Evolutionary conservation across 2,113 vertebrate species (phyloP), one percentile per base, ranked within the genome.

Genomic region (Epinephelus lanceolatus): DNA sequence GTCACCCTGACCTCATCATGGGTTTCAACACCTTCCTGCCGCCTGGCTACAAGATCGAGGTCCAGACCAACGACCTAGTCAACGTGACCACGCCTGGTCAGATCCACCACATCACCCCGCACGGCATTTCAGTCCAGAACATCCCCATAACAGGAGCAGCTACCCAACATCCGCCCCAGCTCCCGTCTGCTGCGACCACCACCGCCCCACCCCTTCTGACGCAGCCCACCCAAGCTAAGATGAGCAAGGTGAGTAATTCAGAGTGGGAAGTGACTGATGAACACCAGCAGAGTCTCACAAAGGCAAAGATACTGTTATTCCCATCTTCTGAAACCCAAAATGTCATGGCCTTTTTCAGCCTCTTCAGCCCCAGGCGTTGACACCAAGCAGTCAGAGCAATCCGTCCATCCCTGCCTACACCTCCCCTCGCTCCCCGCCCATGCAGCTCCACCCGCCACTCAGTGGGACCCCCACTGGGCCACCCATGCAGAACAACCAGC

Each of bases 11-110:
- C 88, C 94, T 99, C 91, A 99, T 99, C 86, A 99, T 99, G 98
- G 98, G 98, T 67, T 99, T 99, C 92, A 99, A 99, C 92, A 99
- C 98, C 52, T 99, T 99, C 94, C 94, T 99, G 88, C 98, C 98
- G 0, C 98, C 98, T 0, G 98, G 98, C 59, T 99, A 99, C 95
- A 99, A 99, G 95, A 99, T 99, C 0, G 98, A 99, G 94, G 98
- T 99, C 89, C 98, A 99, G 91, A 98, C 96, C 5, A 98, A 98
- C 2, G 98, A 99, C 85, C 95, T 99, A 94, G 98, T 99, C 88
- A 99, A 99, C 0, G 98, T 99, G 90, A 99, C 98, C 0, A 99
- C 98, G 0, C 98, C 98, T 0, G 97, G 98, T 61, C 98, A 99
- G 93, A 98, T 99, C 88, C 98, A 99, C 93, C 98, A 99, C 94